Conservation (phyloP, 2,888 invertebrate genomes). For the Anarsia innoxiella region DNA sequence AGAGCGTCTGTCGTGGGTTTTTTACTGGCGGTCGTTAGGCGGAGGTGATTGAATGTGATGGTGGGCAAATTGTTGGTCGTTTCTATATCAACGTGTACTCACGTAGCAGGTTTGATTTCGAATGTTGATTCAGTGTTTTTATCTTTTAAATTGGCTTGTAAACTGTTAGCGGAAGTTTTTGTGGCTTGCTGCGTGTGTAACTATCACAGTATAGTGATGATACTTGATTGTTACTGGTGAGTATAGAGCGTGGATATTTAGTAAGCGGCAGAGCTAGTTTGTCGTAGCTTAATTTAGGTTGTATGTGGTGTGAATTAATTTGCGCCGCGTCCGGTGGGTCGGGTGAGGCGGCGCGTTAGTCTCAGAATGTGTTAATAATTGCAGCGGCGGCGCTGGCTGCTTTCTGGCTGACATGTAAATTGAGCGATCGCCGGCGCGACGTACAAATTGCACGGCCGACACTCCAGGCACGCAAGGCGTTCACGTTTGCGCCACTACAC, state of each 20-base stretch:
- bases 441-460: conserved; percentile 56
- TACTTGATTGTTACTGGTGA: conserved; percentile 11
- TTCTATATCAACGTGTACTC: conserved; percentile 24
- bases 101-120: conserved; percentile 46
- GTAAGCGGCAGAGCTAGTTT: too few relatives aligned
- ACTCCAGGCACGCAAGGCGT: conserved; percentile 33
- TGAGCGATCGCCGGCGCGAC: conserved; percentile 48
- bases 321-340: conserved; percentile 32
- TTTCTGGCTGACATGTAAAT: conserved; percentile 65
- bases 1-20: conserved; percentile 65
- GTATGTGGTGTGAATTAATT: conserved; percentile 52
- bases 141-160: conserved; percentile 45
- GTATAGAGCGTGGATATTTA: too few relatives aligned
- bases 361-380: conserved; percentile 33
- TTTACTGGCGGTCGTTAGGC: conserved; percentile 64
- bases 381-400: conserved; percentile 26
- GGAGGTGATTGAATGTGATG: conserved; percentile 71
- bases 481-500: conserved; percentile 8
- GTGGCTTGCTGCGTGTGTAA: conserved; percentile 24
- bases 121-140: conserved; percentile 42
- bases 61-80: conserved; percentile 53
- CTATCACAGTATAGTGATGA: not conserved
- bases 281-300: conserved; percentile 18
- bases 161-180: conserved; percentile 38
- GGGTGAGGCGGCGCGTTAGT: conserved; percentile 29